These are phyloP conservation scores for Archilochus colubris DNA, from an alignment of 2,113 vertebrate genomes.

Conservation along the genomic window DNA sequence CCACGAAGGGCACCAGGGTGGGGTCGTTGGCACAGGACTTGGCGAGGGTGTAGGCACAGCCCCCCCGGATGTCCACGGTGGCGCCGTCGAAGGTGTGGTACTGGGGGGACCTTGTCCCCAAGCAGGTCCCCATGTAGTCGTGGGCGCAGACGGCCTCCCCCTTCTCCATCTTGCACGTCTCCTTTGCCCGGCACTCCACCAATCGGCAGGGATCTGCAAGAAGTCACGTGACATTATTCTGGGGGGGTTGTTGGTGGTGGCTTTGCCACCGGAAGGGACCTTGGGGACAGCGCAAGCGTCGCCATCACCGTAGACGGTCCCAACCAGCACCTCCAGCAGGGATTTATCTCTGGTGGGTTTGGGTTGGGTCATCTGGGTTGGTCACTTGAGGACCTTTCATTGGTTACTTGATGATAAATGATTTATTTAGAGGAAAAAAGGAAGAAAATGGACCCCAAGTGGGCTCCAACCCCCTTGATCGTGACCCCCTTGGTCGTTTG, in stretches of 20 bases:
- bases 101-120: not conserved
- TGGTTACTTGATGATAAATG: no score
- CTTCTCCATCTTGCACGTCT: constrained; percentile 50
- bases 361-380: no score
- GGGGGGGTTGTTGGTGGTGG: accelerated
- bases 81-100: constrained; percentile 77
- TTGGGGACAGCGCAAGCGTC: accelerated
- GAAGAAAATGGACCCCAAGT: no score
- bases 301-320: accelerated
- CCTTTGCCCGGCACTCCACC: constrained; percentile 18
- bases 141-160: not conserved
- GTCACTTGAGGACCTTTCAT: no score
- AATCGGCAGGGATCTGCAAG: constrained; percentile 60
- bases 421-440: no score
- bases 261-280: not conserved
- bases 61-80: constrained; percentile 62
- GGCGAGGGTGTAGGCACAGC: constrained; percentile 71
- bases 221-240: accelerated
- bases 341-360: no score
- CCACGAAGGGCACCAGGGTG: not conserved
- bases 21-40: not conserved
- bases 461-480: no score
- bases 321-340: not conserved
- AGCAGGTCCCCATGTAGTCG: constrained; percentile 55
- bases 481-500: no score